Base-by-base conservation (phyloP, 2,888 invertebrate species). In the Chaitophorus viminalis region DNA sequence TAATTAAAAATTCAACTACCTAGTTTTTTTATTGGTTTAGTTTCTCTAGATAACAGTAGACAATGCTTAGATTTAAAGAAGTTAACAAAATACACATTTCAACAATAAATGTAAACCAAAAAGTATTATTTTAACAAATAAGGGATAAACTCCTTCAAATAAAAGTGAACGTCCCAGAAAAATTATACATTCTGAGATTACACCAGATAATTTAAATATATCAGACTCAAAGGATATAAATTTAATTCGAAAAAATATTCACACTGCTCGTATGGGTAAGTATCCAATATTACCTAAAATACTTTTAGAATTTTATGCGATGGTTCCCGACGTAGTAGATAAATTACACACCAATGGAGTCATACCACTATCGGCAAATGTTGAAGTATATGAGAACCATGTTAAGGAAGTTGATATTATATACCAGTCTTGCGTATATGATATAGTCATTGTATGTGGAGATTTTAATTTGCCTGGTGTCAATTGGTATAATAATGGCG, bases 401-500 rank as follows among this genome's bases (percentile, higher is more conserved):
- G 65, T 36, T 65, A 60, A 14, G 4, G 65, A 81, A 81, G 17
- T 81, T 68, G n/a, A 81, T 39, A 39, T 9, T 81, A 81, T 81
- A 39, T 81, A 18, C 6, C 79, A 81, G 65, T 68, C 65, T n/a
- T 36, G 29, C 39, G 9, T 68, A 65, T 79, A 65, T 79, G n/a
- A 79, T 65, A 39, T 36, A 79, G 78, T 1, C 65, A 79, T 79
- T 79, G 60, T 79, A 65, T 79, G 36, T 79, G 79, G 65, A 14
- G 79, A 79, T 36, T 79, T 79, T 29, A 79, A 79, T 79, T 36
- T 79, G n/a, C 60, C 65, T 2, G 60, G 60, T 79, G 79, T 79
- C 2, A 79, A 11, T 8, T 65, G 78, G 78, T 8, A 31, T 31
- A 54, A 78, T 39, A 82, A 82, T 9, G 68, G 9, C 3, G 82